A percentile compares a stretch with the other conserved stretches of the same genome.
Conservation (phyloP, 37 sponge, comb jelly and placozoan genomes). For the Hormiphora californensis region DNA sequence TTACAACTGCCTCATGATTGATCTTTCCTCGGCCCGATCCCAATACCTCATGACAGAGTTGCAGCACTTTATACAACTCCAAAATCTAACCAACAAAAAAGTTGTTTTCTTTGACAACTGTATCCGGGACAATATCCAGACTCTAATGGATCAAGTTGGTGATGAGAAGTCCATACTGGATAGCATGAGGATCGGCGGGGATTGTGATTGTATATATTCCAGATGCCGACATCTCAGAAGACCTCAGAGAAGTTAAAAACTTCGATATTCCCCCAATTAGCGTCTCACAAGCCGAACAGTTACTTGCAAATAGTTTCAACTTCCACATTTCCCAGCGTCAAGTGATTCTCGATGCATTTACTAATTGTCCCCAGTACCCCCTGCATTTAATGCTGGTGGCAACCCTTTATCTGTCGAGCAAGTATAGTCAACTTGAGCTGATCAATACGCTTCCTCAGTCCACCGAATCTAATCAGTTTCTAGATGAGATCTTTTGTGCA, state of each 20-base stretch:
- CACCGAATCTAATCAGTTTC: background rate
- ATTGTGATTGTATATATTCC: no score
- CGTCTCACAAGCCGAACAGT: no score
- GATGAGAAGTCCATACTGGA: no score
- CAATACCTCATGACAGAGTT: background rate
- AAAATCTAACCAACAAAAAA: background rate
- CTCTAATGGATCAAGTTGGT: no score
- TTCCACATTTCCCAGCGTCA: no score
- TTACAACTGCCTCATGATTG: background rate
- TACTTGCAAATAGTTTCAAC: no score
- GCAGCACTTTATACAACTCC: background rate
- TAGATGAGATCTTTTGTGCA: background rate
- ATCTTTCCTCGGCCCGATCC: background rate
- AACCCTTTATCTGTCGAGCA: background rate
- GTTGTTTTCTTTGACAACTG: conserved; percentile 24
- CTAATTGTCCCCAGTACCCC: conserved; percentile 1
- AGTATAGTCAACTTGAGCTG: conserved; percentile 19
- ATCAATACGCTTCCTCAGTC: background rate
- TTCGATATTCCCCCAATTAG: no score
- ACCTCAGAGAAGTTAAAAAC: no score
- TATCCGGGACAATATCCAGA: no score
- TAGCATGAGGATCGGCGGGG: no score
- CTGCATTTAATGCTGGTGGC: background rate
- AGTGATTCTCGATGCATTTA: no score
- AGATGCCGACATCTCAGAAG: no score